Conservation (phyloP, 1,140 invertebrate genomes). For the Popillia japonica region DNA sequence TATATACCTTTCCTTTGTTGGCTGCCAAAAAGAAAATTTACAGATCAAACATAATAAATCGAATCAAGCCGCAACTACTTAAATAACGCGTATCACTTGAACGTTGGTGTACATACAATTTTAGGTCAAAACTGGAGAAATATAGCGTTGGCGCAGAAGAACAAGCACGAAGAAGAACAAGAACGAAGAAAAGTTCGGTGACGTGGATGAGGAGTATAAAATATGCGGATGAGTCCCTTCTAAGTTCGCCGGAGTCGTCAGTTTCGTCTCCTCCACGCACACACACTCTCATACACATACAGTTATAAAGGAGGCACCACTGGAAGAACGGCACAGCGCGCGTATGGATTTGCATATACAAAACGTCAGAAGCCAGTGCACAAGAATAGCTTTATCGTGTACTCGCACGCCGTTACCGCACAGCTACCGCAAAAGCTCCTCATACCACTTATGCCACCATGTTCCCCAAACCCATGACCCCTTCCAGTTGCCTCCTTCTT, state of each 20-base stretch:
- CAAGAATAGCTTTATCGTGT: slow-evolving; percentile 47
- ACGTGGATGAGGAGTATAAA: slow-evolving; percentile 43
- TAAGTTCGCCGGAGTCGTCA: slow-evolving; percentile 44
- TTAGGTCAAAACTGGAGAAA: slow-evolving; percentile 41
- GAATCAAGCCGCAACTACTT: no score
- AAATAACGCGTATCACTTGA: no score
- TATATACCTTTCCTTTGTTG: no score
- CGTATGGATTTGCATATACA: slow-evolving; percentile 47
- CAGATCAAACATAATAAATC: no score
- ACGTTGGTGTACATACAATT: neutral
- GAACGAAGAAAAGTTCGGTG: slow-evolving; percentile 45
- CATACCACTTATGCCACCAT: neutral
- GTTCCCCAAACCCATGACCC: neutral
- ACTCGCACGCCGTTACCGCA: slow-evolving; percentile 41
- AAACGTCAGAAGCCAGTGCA: slow-evolving; percentile 47
- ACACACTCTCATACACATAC: neutral
- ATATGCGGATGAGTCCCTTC: slow-evolving; percentile 46
- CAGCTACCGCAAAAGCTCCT: slow-evolving; percentile 21
- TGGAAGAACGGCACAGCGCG: neutral
- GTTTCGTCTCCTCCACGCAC: slow-evolving; percentile 40
- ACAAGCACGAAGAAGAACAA: neutral
- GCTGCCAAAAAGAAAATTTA: no score
- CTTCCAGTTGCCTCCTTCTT: neutral
- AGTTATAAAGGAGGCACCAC: neutral
- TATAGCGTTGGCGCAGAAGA: slow-evolving; percentile 23